Evolutionary conservation across 2,888 invertebrate species (phyloP).

Genomic region (Malacosoma neustria): DNA sequence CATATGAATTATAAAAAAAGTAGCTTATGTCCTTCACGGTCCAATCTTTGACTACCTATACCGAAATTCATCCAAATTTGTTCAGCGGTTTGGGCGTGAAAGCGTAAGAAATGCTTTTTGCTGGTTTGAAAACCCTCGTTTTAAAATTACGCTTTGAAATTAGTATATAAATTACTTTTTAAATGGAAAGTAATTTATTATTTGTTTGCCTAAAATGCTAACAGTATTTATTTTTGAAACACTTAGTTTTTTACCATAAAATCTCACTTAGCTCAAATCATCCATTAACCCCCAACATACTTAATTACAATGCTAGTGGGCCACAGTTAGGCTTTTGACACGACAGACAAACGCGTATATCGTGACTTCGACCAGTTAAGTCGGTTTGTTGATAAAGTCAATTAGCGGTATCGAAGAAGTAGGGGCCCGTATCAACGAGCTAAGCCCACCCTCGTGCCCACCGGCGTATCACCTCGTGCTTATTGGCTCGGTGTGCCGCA

Average conservation of each 20-base stretch:
- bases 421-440: conserved; percentile 67
- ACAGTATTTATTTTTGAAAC: not conserved
- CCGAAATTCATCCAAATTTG: too few relatives aligned
- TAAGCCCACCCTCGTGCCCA: conserved; percentile 57
- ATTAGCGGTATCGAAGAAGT: conserved; percentile 72
- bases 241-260: not conserved
- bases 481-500: conserved; percentile 54
- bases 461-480: conserved; percentile 38
- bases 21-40: too few relatives aligned
- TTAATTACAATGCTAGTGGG: conserved; percentile 62
- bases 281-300: conserved; percentile 53
- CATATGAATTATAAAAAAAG: too few relatives aligned
- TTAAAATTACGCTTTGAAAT: too few relatives aligned
- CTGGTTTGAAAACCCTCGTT: too few relatives aligned
- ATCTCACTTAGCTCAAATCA: conserved; percentile 32
- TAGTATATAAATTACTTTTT: too few relatives aligned
- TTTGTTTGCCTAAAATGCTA: too few relatives aligned
- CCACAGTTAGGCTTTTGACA: conserved; percentile 70
- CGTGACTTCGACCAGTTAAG: conserved; percentile 72
- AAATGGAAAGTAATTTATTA: too few relatives aligned
- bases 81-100: too few relatives aligned
- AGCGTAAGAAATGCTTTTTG: too few relatives aligned
- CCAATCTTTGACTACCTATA: too few relatives aligned
- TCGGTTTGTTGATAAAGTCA: conserved; percentile 75
- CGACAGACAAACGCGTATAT: conserved; percentile 69